phyloP scores from a whole-genome alignment of 2,888 invertebrate species.

The Ichneumoninae sp. region DNA sequence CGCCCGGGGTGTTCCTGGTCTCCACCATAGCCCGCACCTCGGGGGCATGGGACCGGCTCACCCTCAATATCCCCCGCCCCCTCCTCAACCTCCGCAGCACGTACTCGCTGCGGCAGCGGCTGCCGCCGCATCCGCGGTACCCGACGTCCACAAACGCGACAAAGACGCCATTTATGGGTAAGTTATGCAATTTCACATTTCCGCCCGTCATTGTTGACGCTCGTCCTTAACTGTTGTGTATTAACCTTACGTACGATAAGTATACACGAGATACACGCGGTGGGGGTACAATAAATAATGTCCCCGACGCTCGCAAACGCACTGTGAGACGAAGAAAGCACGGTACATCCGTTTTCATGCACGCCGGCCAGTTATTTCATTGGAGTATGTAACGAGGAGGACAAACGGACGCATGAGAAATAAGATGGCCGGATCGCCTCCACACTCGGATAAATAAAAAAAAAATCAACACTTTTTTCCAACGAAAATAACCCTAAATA shows the following conservation, averaged over 20 bases:
- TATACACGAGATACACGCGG: neutral
- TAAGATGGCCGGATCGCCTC: neutral
- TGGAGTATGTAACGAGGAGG: neutral
- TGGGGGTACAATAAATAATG: neutral
- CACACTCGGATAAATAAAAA: neutral
- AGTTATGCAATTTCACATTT: conserved; percentile 84
- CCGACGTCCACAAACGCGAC: conserved; percentile 98
- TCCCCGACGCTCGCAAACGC: neutral
- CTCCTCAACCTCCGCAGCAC: conserved; percentile 88
- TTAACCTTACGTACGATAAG: neutral
- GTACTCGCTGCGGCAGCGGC: conserved; percentile 91
- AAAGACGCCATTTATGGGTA: conserved; percentile 99
- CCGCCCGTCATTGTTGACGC: conserved; percentile 56
- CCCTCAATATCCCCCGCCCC: conserved; percentile 93
- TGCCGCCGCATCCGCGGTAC: conserved; percentile 86
- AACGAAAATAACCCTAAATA: neutral
- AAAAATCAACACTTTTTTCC: neutral
- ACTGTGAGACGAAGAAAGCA: conserved; percentile 12
- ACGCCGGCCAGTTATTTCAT: neutral
- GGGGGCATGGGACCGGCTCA: conserved; percentile 84
- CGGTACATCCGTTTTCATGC: conserved; percentile 31
- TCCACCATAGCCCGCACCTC: conserved; percentile 88
- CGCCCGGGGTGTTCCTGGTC: conserved; percentile 86
- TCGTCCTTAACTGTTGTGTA: neutral
- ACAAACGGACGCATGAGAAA: neutral